These are phyloP conservation scores for Gracilinanus agilis DNA, from an alignment of 2,113 vertebrate genomes.

Conservation along the genomic window DNA sequence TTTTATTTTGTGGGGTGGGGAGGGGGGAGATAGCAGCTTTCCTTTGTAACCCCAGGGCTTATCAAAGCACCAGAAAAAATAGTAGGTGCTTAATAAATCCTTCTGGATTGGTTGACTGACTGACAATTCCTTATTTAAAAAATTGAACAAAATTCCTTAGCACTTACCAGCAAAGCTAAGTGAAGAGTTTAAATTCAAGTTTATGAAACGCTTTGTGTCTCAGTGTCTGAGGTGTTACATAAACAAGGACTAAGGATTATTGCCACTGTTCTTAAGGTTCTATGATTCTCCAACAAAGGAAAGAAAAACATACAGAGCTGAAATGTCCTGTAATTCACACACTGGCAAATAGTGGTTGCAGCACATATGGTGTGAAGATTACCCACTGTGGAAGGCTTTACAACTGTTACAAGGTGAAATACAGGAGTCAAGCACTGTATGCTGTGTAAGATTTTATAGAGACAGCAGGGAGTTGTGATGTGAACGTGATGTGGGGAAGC, in stretches of 20 bases:
- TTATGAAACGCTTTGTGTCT: conserved; percentile 32
- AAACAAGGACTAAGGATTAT: conserved; percentile 44
- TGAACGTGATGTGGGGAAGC: conserved; percentile 55
- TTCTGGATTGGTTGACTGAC: background rate
- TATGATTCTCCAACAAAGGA: conserved; percentile 29
- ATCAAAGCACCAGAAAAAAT: background rate
- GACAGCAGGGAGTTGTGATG: background rate
- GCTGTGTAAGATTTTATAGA: conserved; percentile 29
- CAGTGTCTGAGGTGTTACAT: background rate
- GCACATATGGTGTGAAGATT: conserved; percentile 65
- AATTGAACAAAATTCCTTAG: conserved; percentile 28
- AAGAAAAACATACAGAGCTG: conserved; percentile 22
- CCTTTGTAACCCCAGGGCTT: background rate
- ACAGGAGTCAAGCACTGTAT: conserved; percentile 42
- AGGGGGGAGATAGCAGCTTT: background rate
- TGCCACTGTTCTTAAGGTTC: conserved; percentile 28
- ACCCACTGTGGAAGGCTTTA: conserved; percentile 40
- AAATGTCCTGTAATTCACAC: conserved; percentile 66
- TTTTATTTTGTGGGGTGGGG: background rate
- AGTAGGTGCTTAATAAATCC: background rate
- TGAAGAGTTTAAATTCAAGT: background rate
- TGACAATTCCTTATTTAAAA: background rate
- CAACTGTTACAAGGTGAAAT: conserved; percentile 54
- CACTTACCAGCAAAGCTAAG: background rate
- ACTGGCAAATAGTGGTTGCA: conserved; percentile 41